Base-by-base conservation (phyloP, 2,797 vertebrate genomes). In the Acridotheres tristis region DNA sequence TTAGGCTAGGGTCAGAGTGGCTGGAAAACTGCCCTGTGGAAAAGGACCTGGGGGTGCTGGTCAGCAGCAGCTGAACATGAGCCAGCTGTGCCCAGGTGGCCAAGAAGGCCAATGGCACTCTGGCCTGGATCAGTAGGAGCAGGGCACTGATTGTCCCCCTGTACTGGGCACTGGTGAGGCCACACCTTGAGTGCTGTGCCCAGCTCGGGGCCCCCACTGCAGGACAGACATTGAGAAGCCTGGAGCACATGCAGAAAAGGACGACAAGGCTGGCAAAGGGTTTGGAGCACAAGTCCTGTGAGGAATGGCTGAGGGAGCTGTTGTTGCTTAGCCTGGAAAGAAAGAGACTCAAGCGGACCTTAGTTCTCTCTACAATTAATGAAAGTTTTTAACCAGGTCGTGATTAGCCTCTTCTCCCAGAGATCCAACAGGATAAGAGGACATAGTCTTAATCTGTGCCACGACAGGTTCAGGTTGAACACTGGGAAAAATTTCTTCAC, bases 181-280 rank as follows among this genome's bases (percentile, higher is more conserved):
- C 2, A 0, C 5, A 23, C 7, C 9, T 72, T 3, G 2, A 45
- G 4, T 25, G 11, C 12, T 10, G 7, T 17, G 7, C 23, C 21
- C 16, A 13, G 7, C 29, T 79, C 32, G 13, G 13, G 32, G 30
- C 9, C 22, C 13, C 11, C 53, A 30, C 5, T 26, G 8, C 15
- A 40, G 14, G 23, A 32, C 18, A 16, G 11, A 38, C 20, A 51
- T 1, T 45, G n/a, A 58, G 8, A 13, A 15, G 16, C 13, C 19
- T 85, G 32, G 23, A 23, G n/a, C 1, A 1, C 6, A 22, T 38
- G 25, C 47, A 68, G 13, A 45, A 50, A 68, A 53, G 13, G 5
- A 43, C 12, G 15, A 9, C 40, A 19, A 53, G 16, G 19, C 29
- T 47, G 19, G 19, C 20, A 17, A 59, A 58, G 22, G 18, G 15